These are phyloP conservation scores for Puntigrus tetrazona DNA, from an alignment of 2,113 vertebrate genomes.

Conservation along the genomic window DNA sequence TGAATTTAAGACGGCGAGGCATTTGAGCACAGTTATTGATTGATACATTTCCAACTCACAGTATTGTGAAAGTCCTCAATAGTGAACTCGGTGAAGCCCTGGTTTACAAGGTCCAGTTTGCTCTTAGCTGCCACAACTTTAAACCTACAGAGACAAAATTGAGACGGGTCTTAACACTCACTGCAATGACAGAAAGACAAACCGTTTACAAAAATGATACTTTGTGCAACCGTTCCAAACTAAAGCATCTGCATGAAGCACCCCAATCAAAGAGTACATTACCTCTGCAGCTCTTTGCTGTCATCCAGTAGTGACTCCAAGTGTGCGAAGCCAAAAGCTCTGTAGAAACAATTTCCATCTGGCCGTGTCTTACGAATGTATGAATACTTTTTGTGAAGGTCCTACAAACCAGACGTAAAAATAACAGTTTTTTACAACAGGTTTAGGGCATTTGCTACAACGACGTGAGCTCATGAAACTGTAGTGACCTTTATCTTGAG, in stretches of 20 bases:
- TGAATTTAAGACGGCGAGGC: not conserved
- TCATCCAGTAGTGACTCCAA: conserved; percentile 89
- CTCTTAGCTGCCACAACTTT: conserved; percentile 89
- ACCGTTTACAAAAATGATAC: not conserved
- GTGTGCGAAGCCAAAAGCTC: conserved; percentile 91
- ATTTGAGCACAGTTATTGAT: not conserved
- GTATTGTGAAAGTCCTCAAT: conserved; percentile 96
- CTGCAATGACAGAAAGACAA: not conserved
- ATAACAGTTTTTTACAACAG: conserved; percentile 1
- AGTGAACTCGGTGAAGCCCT: conserved; percentile 93
- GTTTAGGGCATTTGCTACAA: not conserved
- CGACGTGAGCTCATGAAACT: not conserved
- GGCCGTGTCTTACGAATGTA: conserved; percentile 90
- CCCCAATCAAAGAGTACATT: conserved; percentile 15
- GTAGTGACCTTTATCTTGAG: conserved; percentile 88
- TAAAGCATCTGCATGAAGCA: not conserved
- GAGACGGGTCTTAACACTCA: not conserved
- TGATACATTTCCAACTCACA: conserved; percentile 70
- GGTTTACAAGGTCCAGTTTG: conserved; percentile 89
- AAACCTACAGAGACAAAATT: conserved; percentile 74
- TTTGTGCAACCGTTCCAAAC: not conserved
- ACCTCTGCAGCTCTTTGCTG: conserved; percentile 89
- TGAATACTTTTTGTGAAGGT: conserved; percentile 89
- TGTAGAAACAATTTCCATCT: conserved; percentile 94
- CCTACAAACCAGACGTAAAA: conserved; percentile 66